Conservation (phyloP, 2,797 vertebrate genomes). For the Acridotheres tristis region DNA sequence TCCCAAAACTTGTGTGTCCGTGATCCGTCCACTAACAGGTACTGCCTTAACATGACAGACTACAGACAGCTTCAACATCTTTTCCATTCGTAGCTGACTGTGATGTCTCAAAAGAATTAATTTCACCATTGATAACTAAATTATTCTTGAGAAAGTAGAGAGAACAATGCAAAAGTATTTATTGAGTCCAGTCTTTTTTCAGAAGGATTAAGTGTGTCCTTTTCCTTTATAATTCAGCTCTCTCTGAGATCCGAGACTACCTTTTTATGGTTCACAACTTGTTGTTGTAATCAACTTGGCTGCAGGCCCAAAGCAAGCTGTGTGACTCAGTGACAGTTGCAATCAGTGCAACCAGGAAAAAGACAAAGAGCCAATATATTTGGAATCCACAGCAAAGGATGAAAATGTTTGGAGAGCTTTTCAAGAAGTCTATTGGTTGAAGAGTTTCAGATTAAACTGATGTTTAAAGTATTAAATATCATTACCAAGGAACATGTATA, state of each 20-base stretch:
- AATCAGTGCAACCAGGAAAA: slow-evolving; percentile 64
- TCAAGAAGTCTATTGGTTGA: slow-evolving; percentile 33
- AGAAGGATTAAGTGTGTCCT: not conserved
- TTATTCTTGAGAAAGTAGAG: not conserved
- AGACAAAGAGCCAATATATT: slow-evolving; percentile 78
- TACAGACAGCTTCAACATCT: not conserved
- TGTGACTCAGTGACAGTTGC: slow-evolving; percentile 82
- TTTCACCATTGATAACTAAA: not conserved
- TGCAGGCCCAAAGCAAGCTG: slow-evolving; percentile 68
- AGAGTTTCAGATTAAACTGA: slow-evolving; percentile 25
- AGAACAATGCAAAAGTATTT: not conserved
- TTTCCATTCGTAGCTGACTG: not conserved
- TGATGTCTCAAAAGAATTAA: not conserved
- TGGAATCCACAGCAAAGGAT: slow-evolving; percentile 46
- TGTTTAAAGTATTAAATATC: slow-evolving; percentile 19
- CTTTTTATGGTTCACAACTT: slow-evolving; percentile 73
- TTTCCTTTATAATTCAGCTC: slow-evolving; percentile 2
- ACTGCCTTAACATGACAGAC: not conserved
- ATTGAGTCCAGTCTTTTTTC: not conserved
- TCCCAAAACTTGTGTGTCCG: not conserved
- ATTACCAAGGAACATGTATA: not conserved
- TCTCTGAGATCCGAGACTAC: slow-evolving; percentile 63
- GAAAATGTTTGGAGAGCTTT: slow-evolving; percentile 43
- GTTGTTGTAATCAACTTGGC: slow-evolving; percentile 78
- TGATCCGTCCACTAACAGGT: not conserved